Base-by-base conservation (phyloP, 2,888 invertebrate species). In the Andrena hattorfiana region DNA sequence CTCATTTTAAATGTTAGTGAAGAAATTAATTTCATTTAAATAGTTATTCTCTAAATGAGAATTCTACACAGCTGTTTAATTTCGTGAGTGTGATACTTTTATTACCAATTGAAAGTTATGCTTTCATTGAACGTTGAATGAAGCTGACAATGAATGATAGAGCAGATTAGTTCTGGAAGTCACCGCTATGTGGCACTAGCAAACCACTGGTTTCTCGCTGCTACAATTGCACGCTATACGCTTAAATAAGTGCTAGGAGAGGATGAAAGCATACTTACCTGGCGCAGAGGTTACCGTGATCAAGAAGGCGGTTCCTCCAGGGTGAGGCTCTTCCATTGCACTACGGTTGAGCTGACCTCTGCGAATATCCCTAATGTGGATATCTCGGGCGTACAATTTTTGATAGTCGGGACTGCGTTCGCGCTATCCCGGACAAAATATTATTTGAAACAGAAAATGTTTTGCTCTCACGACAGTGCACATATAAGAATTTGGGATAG, bases 251-350 rank as follows among this genome's bases (percentile, higher is more conserved):
- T 20, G 48, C 7, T 72, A 28, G 63, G 13, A 6, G n/a, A 10
- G 20, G 0, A 13, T 1, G 16, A 83, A 90, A 89, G 90, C 91
- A 92, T 92, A 92, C 95, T 95, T 95, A 95, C 95, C 95, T 95
- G 95, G 95, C 95, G 94, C 94, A 95, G 95, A 94, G 94, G 93
- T 90, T 93, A 94, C 94, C 94, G 93, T 94, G 95, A 95, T 95
- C 95, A 94, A 48, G 85, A 92, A 92, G 92, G 92, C 91, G 91
- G 91, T 92, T 93, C 90, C 92, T 91, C 90, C 92, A 92, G 91
- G 92, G 89, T 67, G 94, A 95, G 95, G 94, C 93, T 94, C 94
- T 94, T 93, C 94, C 95, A 95, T 95, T 95, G 95, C 95, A 95
- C 95, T 92, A 88, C 93, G 95, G 94, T 92, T 90, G 93, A 94